Evolutionary conservation across 2,797 vertebrate species (phyloP).

Genomic region (Carcharodon carcharias): DNA sequence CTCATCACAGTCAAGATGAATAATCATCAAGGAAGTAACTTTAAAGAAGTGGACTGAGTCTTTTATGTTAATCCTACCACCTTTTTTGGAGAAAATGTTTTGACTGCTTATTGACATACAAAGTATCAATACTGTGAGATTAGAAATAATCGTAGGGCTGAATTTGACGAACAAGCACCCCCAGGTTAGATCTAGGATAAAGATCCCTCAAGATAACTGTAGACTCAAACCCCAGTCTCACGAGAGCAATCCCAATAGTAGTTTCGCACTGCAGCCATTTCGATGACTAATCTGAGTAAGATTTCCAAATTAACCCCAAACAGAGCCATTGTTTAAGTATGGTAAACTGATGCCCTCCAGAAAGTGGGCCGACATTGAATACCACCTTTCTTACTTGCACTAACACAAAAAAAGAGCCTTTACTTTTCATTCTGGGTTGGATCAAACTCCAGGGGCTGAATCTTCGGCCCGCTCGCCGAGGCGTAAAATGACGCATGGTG

Average conservation of each 20-base stretch:
- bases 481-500: too few relatives aligned
- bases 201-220: background rate
- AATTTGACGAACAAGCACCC: background rate
- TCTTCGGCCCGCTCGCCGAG: too few relatives aligned
- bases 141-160: background rate
- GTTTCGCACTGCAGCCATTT: background rate
- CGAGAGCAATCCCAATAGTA: background rate
- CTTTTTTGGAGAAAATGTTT: background rate
- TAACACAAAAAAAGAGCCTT: background rate
- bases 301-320: background rate
- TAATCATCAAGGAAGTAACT: background rate
- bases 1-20: background rate
- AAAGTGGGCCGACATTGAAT: background rate
- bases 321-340: background rate
- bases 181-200: background rate
- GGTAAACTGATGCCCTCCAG: background rate
- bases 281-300: background rate
- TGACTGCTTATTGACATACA: background rate
- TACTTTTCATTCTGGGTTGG: background rate
- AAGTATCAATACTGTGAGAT: background rate
- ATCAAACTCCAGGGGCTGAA: background rate
- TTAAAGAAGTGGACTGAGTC: too few relatives aligned
- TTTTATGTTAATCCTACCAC: background rate
- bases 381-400: too few relatives aligned
- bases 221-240: background rate